phyloP scores from a whole-genome alignment of 2,113 vertebrate species.

The Phocoena phocoena region DNA sequence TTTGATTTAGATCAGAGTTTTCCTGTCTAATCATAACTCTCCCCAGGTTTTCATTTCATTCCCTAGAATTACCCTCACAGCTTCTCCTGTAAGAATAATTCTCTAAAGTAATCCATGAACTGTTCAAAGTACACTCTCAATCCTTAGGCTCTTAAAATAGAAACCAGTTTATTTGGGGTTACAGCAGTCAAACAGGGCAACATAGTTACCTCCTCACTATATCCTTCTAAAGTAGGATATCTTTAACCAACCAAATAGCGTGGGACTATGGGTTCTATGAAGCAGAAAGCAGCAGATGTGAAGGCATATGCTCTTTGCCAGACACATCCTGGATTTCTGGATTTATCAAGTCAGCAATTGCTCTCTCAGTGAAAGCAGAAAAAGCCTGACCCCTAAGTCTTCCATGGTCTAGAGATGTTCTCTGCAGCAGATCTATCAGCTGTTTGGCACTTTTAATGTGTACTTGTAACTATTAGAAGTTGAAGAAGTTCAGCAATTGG shows the following conservation, averaged over 20 bases:
- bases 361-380: neutral
- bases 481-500: neutral
- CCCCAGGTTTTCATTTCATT: neutral
- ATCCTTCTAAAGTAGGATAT: slow-evolving; percentile 8
- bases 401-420: neutral
- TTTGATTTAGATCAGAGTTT: neutral
- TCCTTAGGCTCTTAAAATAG: slow-evolving; percentile 1
- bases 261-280: neutral
- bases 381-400: neutral
- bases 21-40: neutral
- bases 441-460: neutral
- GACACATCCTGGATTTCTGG: neutral
- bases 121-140: neutral
- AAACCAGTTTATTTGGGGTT: neutral
- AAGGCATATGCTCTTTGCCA: slow-evolving; percentile 24
- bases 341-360: slow-evolving; percentile 22
- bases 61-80: neutral
- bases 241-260: slow-evolving; percentile 17
- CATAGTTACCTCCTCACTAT: neutral
- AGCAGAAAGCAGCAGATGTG: slow-evolving; percentile 52
- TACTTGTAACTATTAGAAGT: neutral
- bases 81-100: neutral
- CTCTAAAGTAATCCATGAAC: neutral
- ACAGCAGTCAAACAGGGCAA: neutral
- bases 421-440: neutral